Percentiles rank a stretch among this genome's conserved stretches.
Conservation (phyloP, 30 jellyfish, hydroid and myxozoan species). For the Hydractinia symbiolongicarpus region DNA sequence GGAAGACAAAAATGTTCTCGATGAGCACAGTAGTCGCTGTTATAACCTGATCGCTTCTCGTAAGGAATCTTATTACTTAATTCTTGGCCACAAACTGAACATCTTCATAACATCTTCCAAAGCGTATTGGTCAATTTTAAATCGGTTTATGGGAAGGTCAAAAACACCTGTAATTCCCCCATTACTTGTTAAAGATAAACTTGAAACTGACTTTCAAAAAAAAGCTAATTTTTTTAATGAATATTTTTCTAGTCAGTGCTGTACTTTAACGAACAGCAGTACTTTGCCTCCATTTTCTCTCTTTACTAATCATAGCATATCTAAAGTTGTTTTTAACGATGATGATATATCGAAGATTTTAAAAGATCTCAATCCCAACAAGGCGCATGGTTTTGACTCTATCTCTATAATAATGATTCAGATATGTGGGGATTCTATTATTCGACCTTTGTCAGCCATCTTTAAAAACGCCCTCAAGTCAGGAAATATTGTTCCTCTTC, state of each 20-base stretch:
- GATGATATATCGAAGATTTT: neutral
- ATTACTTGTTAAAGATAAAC: neutral
- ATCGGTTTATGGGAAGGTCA: neutral
- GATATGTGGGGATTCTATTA: neutral
- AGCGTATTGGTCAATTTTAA: neutral
- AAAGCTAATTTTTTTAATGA: neutral
- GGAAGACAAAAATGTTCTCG: neutral
- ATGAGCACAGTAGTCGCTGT: neutral
- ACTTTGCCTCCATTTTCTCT: neutral
- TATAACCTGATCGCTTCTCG: neutral
- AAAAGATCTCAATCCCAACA: neutral
- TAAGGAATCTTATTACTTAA: too few relatives aligned
- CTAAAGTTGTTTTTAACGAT: neutral
- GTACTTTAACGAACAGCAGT: neutral
- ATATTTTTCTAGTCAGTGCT: too few relatives aligned
- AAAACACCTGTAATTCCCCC: conserved; percentile 5
- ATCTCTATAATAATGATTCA: neutral
- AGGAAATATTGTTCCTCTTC: neutral
- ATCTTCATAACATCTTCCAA: neutral
- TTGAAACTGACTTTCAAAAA: neutral
- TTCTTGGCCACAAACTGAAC: conserved; percentile 1
- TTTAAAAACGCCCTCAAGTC: neutral
- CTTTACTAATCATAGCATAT: neutral
- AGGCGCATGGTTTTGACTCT: neutral
- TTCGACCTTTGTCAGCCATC: neutral